Evolutionary conservation across 23 tunicate species (phyloP).

Genomic region (Phallusia fumigata): DNA sequence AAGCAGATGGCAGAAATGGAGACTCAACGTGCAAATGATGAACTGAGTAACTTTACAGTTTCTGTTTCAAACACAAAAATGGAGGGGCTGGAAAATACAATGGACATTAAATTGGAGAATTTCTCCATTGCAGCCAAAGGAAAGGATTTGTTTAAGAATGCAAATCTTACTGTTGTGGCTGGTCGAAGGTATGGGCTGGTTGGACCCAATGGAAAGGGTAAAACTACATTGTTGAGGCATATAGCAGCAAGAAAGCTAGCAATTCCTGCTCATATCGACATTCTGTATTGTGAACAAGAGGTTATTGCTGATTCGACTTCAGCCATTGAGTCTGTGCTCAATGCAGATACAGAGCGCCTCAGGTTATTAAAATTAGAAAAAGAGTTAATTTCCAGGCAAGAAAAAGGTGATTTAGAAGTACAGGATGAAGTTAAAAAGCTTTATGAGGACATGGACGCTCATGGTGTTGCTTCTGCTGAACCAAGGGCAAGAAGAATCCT

Average conservation of each 20-base stretch:
- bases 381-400: constrained; percentile 55
- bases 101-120: constrained; percentile 89
- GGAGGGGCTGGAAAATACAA: constrained; percentile 44
- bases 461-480: constrained; percentile 94
- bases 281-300: constrained; percentile 98
- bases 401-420: constrained; percentile 78
- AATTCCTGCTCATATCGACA: constrained; percentile 93
- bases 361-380: constrained; percentile 68
- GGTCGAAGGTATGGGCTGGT: constrained; percentile 94
- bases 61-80: constrained; percentile 21
- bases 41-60: constrained; percentile 82
- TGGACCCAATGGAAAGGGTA: constrained; percentile 99
- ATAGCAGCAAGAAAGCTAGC: constrained; percentile 79
- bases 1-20: constrained; percentile 80
- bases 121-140: constrained; percentile 99
- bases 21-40: constrained; percentile 68
- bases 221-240: constrained; percentile 91
- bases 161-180: constrained; percentile 84
- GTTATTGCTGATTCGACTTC: constrained; percentile 90
- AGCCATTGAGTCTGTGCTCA: constrained; percentile 91
- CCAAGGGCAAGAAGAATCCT: constrained; percentile 89
- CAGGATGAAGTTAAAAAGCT: constrained; percentile 83
- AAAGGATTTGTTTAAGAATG: constrained; percentile 94
- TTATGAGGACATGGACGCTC: constrained; percentile 94
- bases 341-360: constrained; percentile 80